These are phyloP conservation scores for Mallotus villosus DNA, from an alignment of 2,797 vertebrate genomes.

Conservation along the genomic window DNA sequence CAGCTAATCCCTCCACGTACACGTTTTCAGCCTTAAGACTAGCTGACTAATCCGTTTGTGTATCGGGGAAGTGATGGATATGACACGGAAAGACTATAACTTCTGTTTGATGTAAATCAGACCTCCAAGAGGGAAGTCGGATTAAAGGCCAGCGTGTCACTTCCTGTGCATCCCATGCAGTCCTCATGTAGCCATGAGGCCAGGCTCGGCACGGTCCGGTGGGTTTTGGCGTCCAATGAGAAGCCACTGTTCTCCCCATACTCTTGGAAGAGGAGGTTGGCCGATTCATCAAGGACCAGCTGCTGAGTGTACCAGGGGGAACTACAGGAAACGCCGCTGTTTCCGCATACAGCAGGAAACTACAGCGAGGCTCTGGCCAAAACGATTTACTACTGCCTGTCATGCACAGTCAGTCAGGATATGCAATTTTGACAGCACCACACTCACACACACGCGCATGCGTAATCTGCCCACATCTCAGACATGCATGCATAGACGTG, in stretches of 20 bases:
- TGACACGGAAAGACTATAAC: neutral
- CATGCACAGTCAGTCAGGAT: neutral
- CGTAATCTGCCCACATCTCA: no score
- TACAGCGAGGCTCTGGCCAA: neutral
- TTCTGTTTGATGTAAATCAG: neutral
- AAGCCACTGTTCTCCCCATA: constrained; percentile 35
- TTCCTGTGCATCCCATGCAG: no score
- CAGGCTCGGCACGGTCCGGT: neutral
- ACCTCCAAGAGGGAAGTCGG: neutral
- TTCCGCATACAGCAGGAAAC: constrained; percentile 7
- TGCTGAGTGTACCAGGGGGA: neutral
- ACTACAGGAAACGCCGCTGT: neutral
- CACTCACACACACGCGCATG: neutral
- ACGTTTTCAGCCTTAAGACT: neutral
- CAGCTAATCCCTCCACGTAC: neutral
- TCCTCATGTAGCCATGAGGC: neutral
- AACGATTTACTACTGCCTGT: neutral
- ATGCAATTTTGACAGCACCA: neutral
- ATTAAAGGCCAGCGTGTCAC: no score
- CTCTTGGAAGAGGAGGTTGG: constrained; percentile 5
- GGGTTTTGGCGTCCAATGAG: constrained; percentile 3
- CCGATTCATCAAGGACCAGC: neutral
- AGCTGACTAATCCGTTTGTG: neutral
- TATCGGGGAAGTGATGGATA: neutral
- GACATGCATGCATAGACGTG: no score